Evolutionary conservation across 2,113 vertebrate species (phyloP), one percentile per base, ranked within the genome.

Genomic region (Capricornis sumatraensis): DNA sequence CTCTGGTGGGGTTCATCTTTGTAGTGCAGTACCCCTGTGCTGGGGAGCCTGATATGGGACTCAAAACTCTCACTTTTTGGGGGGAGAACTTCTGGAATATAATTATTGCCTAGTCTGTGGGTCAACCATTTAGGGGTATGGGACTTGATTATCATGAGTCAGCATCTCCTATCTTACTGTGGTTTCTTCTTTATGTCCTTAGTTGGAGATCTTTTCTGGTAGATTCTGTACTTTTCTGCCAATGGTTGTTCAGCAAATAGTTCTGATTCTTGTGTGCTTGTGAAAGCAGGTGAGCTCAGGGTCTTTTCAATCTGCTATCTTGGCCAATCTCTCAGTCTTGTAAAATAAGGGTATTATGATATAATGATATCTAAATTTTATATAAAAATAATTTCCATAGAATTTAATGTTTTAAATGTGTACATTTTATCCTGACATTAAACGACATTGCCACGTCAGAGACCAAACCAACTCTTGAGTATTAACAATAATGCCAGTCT

Each of bases 51-150:
- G 30, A 81, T 21, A 12, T 13, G 33, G 17, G 30, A 11, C 47
- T 3, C 17, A 52, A 33, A 52, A 52, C 28, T 81, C 78, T 81
- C 28, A 52, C 17, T 13, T 13, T 21, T 23, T 6, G 0, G 0
- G 43, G 25, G 76, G 43, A 79, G 25, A 47, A 79, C 43, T 45
- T 79, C 43, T 79, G 25, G 14, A 47, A 47, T 30, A 47, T 28
- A 79, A 30, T 79, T 47, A 47, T 28, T 79, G 43, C 30, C 30
- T 33, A 21, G 2, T 52, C 50, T 52, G 10, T n/a, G 78, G 78
- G 5, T 52, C 28, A 81, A 9, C 10, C 78, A n/a, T 50, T 45
- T 52, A 45, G 10, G 47, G 30, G 30, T 21, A 81, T 52, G 78
- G 17, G 5, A 81, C 78, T 81, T 52, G 47, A 11, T 21, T n/a